Evolutionary conservation across 2,113 vertebrate genomes (phyloP).

Genomic region (Strix uralensis): DNA sequence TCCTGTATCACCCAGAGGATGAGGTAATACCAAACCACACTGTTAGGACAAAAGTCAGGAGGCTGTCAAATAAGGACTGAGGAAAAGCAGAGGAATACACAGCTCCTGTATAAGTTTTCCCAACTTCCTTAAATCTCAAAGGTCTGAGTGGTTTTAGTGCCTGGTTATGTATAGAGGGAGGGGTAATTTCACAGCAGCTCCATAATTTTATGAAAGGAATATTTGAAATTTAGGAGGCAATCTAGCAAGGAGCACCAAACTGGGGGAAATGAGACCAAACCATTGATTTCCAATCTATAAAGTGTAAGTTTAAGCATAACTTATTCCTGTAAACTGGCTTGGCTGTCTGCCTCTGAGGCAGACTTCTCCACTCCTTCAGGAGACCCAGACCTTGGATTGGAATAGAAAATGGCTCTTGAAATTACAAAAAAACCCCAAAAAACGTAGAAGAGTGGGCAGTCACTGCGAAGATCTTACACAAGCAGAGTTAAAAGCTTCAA

Average conservation of each 20-base stretch:
- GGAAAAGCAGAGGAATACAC: not conserved
- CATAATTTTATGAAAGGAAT: not conserved
- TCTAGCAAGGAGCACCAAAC: not conserved
- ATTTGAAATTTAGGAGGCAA: not conserved
- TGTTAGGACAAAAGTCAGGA: not conserved
- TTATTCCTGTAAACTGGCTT: not conserved
- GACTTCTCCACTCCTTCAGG: not conserved
- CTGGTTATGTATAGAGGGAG: not conserved
- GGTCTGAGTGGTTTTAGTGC: not conserved
- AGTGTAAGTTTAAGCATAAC: not conserved
- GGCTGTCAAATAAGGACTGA: not conserved
- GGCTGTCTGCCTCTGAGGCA: not conserved
- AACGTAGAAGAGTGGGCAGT: not conserved
- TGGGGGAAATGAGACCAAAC: not conserved
- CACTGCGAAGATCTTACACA: not conserved
- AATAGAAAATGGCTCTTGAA: not conserved
- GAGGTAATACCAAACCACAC: not conserved
- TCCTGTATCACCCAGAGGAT: not conserved
- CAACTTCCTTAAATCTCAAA: not conserved
- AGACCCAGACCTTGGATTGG: not conserved
- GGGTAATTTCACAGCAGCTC: not conserved
- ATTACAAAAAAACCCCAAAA: not conserved
- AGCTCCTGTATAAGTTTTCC: not conserved
- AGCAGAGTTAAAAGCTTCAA: not conserved
- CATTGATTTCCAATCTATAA: not conserved